A percentile compares a stretch with the other conserved stretches of the same genome.
Evolutionary conservation across 2,888 invertebrate species (phyloP).

Genomic region (Sarcophaga caerulescens): DNA sequence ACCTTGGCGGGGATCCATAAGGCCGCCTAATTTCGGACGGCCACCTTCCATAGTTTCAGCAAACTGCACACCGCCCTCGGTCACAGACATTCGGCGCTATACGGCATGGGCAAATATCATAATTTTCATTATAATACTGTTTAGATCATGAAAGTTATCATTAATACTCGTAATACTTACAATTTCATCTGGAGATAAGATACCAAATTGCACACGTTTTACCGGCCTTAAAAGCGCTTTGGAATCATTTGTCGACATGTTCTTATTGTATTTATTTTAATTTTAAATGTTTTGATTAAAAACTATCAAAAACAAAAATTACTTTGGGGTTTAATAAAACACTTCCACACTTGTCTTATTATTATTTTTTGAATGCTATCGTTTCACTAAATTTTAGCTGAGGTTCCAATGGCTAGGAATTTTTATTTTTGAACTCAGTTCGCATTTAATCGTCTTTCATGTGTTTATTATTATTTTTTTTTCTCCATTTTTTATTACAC

Average conservation of each 20-base stretch:
- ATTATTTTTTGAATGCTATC: slow-evolving; percentile 33
- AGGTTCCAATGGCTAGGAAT: slow-evolving; percentile 11
- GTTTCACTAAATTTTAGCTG: too few relatives aligned
- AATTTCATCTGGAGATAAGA: slow-evolving; percentile 99
- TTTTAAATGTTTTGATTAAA: neutral
- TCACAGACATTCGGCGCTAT: slow-evolving; percentile 98
- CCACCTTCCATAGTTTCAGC: slow-evolving; percentile 99
- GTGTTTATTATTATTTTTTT: slow-evolving; percentile 5
- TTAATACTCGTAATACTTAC: slow-evolving; percentile 87
- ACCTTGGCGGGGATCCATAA: slow-evolving; percentile 99
- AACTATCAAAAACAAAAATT: neutral
- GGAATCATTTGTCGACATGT: slow-evolving; percentile 79
- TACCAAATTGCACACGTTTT: slow-evolving; percentile 98
- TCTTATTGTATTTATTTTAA: slow-evolving; percentile 1
- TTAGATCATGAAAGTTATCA: too few relatives aligned
- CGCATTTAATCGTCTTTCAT: slow-evolving; percentile 50
- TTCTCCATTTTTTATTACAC: slow-evolving; percentile 50
- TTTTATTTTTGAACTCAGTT: slow-evolving; percentile 24
- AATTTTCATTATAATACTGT: too few relatives aligned
- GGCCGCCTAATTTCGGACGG: slow-evolving; percentile 97
- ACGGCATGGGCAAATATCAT: too few relatives aligned
- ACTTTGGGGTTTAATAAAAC: neutral
- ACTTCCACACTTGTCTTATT: slow-evolving; percentile 10
- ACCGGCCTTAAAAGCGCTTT: slow-evolving; percentile 96
- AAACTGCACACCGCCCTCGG: slow-evolving; percentile 97